Percentiles rank a stretch among this genome's conserved stretches.
Conservation (phyloP, 2,888 invertebrate genomes). For the Leptura quadrifasciata region DNA sequence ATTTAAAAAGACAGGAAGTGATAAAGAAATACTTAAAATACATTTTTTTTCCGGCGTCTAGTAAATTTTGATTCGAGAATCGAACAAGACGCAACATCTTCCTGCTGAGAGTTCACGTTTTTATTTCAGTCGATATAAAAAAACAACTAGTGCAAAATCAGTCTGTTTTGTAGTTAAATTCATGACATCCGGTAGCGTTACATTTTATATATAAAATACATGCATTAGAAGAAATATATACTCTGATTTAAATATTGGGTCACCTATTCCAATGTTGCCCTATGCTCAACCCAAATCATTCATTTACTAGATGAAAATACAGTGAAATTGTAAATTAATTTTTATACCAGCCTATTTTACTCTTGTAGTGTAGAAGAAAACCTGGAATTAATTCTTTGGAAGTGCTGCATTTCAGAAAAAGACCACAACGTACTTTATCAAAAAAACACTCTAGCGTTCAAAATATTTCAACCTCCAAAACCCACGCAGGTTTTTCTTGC, state of each 20-base stretch:
- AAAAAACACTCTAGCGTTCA: neutral
- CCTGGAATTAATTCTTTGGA: no score
- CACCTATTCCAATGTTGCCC: conserved; percentile 3
- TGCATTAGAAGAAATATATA: no score
- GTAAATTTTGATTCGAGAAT: conserved; percentile 19
- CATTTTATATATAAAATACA: no score
- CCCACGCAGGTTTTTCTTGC: neutral
- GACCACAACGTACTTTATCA: no score
- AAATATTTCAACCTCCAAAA: conserved; percentile 53
- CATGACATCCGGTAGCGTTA: no score
- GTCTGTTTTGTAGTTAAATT: neutral
- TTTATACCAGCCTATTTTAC: conserved; percentile 17
- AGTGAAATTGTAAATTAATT: conserved; percentile 37
- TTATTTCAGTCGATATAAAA: no score
- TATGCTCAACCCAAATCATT: conserved; percentile 16
- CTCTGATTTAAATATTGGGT: no score
- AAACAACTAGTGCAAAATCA: neutral
- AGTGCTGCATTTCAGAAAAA: neutral
- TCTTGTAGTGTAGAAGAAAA: no score
- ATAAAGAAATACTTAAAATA: conserved; percentile 33
- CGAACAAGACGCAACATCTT: conserved; percentile 26
- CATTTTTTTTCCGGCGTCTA: conserved; percentile 14
- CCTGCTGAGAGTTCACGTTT: neutral
- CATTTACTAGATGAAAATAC: conserved; percentile 2
- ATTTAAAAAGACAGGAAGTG: conserved; percentile 52